phyloP scores from a whole-genome alignment of 2,797 vertebrate species.

The Cossypha heuglini region DNA sequence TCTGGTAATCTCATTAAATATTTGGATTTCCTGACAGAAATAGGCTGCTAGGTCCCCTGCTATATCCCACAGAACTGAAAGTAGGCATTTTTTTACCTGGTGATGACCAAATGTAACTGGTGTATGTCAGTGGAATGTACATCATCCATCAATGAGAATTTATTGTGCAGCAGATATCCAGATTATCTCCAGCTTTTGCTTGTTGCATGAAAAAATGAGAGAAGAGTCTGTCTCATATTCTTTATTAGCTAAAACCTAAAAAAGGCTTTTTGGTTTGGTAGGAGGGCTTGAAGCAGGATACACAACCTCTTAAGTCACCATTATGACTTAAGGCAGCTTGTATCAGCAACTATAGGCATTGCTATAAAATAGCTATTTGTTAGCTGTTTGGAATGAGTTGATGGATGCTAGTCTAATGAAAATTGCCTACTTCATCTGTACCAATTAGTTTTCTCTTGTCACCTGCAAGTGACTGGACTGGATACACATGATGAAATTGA shows the following conservation, averaged over 20 bases:
- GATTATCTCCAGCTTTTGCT: background rate
- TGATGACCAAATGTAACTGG: background rate
- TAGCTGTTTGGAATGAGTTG: background rate
- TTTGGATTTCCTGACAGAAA: background rate
- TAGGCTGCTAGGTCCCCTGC: background rate
- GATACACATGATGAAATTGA: background rate
- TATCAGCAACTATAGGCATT: background rate
- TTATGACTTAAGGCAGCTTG: background rate
- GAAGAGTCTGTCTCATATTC: background rate
- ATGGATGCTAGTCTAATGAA: background rate
- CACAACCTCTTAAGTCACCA: background rate
- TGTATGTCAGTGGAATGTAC: background rate
- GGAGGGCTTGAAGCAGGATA: background rate
- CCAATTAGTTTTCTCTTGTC: background rate
- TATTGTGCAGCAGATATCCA: background rate
- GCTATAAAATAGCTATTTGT: background rate
- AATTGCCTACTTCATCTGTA: background rate
- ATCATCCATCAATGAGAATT: background rate
- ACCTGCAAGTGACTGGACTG: background rate
- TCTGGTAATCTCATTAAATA: background rate
- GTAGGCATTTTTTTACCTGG: background rate
- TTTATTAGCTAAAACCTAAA: background rate
- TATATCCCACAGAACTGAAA: background rate
- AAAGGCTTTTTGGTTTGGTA: background rate
- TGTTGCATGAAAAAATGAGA: background rate